These are phyloP conservation scores for Cantharis nigra DNA, from an alignment of 2,888 invertebrate genomes.

Conservation along the genomic window DNA sequence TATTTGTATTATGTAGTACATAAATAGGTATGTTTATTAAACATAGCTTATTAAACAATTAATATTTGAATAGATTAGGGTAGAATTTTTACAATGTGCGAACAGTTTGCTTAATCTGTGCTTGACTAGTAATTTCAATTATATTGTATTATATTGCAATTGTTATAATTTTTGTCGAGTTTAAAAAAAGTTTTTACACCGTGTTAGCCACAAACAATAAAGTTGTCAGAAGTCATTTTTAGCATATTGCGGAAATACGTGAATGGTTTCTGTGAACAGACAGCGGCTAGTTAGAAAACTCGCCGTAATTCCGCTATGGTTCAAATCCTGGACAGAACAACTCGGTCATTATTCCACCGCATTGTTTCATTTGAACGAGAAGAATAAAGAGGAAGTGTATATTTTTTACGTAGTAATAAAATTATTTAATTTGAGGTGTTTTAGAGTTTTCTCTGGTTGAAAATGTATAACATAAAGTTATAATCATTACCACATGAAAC, in stretches of 20 bases:
- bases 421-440: neutral
- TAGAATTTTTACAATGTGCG: neutral
- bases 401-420: neutral
- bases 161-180: neutral
- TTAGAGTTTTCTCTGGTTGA: neutral
- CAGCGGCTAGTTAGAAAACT: conserved; percentile 12
- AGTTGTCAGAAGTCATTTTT: conserved; percentile 31
- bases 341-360: neutral
- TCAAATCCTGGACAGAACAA: conserved; percentile 4
- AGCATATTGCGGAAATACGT: conserved; percentile 32
- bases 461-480: neutral
- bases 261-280: conserved; percentile 18
- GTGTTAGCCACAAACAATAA: conserved; percentile 15
- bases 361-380: conserved; percentile 9
- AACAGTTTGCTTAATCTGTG: neutral
- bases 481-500: neutral
- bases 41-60: neutral
- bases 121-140: neutral
- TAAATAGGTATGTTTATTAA: neutral
- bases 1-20: neutral
- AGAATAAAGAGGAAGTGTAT: neutral
- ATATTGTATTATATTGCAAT: neutral
- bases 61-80: neutral
- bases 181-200: neutral
- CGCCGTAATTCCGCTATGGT: conserved; percentile 7